These are phyloP conservation scores for Arenicola marina DNA, from an alignment of 2,888 invertebrate genomes.

Conservation along the genomic window DNA sequence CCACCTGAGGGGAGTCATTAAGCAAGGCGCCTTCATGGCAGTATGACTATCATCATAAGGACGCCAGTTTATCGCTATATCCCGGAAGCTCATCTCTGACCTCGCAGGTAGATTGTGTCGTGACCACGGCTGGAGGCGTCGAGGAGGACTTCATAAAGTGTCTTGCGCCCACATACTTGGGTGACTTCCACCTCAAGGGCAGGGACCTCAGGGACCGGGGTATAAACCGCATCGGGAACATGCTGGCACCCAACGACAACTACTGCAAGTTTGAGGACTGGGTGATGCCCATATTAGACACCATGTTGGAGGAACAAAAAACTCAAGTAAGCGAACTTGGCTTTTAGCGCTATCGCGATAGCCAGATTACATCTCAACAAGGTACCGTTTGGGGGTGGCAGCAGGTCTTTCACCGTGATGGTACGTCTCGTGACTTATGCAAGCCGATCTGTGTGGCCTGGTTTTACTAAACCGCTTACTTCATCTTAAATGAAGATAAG, in stretches of 20 bases:
- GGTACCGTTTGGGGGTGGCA: too few relatives aligned
- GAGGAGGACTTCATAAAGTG: conserved; percentile 99
- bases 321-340: conserved; percentile 65
- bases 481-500: too few relatives aligned
- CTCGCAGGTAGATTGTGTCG: conserved; percentile 85
- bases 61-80: too few relatives aligned
- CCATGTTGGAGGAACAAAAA: conserved; percentile 87
- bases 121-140: conserved; percentile 96
- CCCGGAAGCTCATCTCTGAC: neutral
- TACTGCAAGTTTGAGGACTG: conserved; percentile 98
- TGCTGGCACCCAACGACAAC: conserved; percentile 96
- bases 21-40: too few relatives aligned
- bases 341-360: too few relatives aligned
- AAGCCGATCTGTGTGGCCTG: too few relatives aligned
- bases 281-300: conserved; percentile 90
- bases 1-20: too few relatives aligned
- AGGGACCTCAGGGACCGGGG: conserved; percentile 77
- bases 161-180: conserved; percentile 89
- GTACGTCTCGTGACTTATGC: too few relatives aligned
- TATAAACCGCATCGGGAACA: conserved; percentile 88
- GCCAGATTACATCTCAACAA: too few relatives aligned
- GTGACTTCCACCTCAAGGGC: conserved; percentile 85
- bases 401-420: too few relatives aligned
- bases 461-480: too few relatives aligned
- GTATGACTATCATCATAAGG: too few relatives aligned